Percentiles rank a stretch among this genome's conserved stretches.
Evolutionary conservation across 2,888 invertebrate species (phyloP).

Genomic region (Agrochola litura): DNA sequence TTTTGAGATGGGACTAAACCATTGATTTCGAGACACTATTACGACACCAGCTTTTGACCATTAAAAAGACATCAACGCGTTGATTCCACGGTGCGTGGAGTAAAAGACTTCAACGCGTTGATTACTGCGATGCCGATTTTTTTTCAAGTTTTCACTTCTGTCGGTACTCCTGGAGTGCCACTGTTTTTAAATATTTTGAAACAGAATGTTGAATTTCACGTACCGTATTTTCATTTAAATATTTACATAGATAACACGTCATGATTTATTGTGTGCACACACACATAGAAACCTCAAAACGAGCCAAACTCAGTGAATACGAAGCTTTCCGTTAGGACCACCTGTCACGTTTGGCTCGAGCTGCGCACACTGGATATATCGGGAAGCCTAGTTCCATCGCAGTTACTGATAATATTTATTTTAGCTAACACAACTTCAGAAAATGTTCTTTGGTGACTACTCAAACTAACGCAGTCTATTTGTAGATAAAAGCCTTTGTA

Average conservation of each 20-base stretch:
- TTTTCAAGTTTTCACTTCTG: no score
- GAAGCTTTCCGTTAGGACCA: slow-evolving; percentile 39
- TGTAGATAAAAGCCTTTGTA: background rate
- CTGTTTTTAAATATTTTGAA: background rate
- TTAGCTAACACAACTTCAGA: background rate
- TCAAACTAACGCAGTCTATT: background rate
- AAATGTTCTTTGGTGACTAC: background rate
- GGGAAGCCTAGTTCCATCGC: slow-evolving; percentile 12
- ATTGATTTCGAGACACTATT: no score
- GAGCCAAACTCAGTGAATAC: slow-evolving; percentile 27
- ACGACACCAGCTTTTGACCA: no score
- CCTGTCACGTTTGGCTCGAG: slow-evolving; percentile 54
- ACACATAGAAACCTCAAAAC: slow-evolving; percentile 21
- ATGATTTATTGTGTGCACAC: slow-evolving; percentile 10
- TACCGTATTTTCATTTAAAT: background rate
- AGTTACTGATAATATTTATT: slow-evolving; percentile 44
- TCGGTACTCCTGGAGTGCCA: no score
- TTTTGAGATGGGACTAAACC: no score
- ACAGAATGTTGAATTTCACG: background rate
- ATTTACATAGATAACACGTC: background rate
- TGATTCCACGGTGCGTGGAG: no score
- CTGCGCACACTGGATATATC: slow-evolving; percentile 23
- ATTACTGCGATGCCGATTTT: no score
- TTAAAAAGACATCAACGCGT: no score
- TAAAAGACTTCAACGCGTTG: no score